phyloP scores from a whole-genome alignment of 2,888 invertebrate species.

The Trachelus troglodyta region DNA sequence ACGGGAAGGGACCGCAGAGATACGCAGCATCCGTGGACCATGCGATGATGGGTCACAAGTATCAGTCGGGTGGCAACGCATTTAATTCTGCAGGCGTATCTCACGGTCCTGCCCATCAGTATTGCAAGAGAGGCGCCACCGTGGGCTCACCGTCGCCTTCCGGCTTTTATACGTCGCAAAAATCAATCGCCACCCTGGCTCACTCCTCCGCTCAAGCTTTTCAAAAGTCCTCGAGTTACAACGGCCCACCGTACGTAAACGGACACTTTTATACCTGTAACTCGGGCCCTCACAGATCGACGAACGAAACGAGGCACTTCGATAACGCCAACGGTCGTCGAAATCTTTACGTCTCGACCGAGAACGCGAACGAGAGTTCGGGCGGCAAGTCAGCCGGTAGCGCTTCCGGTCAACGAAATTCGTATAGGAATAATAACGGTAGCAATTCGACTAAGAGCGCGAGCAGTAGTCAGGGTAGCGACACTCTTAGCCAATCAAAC shows the following conservation, averaged over 20 bases:
- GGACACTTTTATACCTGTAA: neutral
- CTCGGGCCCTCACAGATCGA: neutral
- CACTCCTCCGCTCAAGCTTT: constrained; percentile 25
- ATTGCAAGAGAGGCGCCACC: constrained; percentile 9
- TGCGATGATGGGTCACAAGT: too few relatives aligned
- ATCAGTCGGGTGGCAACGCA: too few relatives aligned
- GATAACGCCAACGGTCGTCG: constrained; percentile 1
- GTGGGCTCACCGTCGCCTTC: constrained; percentile 37
- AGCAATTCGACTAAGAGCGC: neutral
- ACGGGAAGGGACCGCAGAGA: constrained; percentile 19
- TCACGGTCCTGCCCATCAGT: too few relatives aligned
- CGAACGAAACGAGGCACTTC: neutral
- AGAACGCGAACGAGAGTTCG: too few relatives aligned
- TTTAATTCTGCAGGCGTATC: too few relatives aligned
- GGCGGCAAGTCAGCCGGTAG: too few relatives aligned
- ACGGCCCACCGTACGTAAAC: neutral
- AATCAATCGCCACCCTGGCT: constrained; percentile 17
- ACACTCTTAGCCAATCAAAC: neutral
- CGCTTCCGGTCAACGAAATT: neutral
- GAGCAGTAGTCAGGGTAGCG: neutral
- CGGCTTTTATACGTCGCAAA: constrained; percentile 28
- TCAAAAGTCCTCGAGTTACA: constrained; percentile 24
- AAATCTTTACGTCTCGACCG: neutral
- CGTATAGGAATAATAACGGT: constrained; percentile 31
- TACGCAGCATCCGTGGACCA: constrained; percentile 13